These are phyloP conservation scores for Latrodectus geometricus DNA, from an alignment of 1,140 invertebrate genomes.

Conservation along the genomic window DNA sequence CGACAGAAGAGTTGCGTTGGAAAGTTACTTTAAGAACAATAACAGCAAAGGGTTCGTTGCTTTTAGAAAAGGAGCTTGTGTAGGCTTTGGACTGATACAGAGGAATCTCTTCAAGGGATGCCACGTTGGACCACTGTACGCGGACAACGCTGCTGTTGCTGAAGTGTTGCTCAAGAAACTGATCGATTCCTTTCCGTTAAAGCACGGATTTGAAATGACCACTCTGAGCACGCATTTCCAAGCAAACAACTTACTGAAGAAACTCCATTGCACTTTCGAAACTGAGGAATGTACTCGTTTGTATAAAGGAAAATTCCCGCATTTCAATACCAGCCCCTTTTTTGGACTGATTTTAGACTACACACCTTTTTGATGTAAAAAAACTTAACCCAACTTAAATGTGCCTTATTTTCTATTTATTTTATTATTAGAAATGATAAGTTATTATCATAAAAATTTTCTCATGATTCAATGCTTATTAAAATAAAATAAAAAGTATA, in stretches of 20 bases:
- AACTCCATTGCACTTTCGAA: constrained; percentile 50
- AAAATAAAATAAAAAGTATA: too few species aligned
- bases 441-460: too few species aligned
- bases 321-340: constrained; percentile 59
- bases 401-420: too few species aligned
- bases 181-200: constrained; percentile 39
- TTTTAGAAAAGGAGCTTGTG: constrained; percentile 38
- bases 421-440: too few species aligned
- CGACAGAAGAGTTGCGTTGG: constrained; percentile 40
- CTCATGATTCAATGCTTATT: too few species aligned
- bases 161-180: constrained; percentile 61
- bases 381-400: too few species aligned
- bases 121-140: constrained; percentile 64
- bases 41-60: constrained; percentile 59
- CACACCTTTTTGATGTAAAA: constrained; percentile 56
- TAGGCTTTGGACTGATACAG: constrained; percentile 62
- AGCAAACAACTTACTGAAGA: constrained; percentile 47
- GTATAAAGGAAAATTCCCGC: constrained; percentile 41
- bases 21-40: constrained; percentile 36
- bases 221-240: constrained; percentile 60
- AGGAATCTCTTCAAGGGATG: constrained; percentile 44
- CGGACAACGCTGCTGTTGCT: constrained; percentile 62
- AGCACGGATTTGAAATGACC: constrained; percentile 54
- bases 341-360: constrained; percentile 64
- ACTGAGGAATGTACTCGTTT: constrained; percentile 53